Conservation (phyloP, 2,888 invertebrate species). For the Lasioglossum lativentre region DNA sequence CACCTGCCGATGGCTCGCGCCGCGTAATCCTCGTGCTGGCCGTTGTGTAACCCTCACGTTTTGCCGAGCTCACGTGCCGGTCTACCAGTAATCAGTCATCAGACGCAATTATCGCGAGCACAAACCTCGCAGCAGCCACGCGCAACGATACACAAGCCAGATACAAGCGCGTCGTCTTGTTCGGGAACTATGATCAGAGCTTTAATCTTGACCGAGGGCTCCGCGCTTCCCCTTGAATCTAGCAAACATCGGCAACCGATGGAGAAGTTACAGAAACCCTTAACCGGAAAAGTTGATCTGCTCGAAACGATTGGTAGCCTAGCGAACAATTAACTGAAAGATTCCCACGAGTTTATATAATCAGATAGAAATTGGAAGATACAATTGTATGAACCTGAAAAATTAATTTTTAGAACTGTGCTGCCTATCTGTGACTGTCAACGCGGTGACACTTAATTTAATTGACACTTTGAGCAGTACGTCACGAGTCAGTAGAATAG, state of each 20-base stretch:
- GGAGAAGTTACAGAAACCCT: not conserved
- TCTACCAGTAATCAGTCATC: constrained; percentile 53
- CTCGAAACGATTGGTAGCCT: no score
- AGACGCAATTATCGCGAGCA: constrained; percentile 37
- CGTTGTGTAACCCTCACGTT: constrained; percentile 72
- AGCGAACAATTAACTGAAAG: not conserved
- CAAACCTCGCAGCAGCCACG: constrained; percentile 14
- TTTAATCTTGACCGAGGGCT: constrained; percentile 3
- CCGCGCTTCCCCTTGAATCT: not conserved
- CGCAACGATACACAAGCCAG: constrained; percentile 16
- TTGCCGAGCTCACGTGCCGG: constrained; percentile 68
- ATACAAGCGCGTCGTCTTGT: constrained; percentile 17
- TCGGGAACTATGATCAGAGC: not conserved
- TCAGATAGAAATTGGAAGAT: no score
- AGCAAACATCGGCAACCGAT: not conserved
- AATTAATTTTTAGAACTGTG: no score
- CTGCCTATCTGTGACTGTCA: no score
- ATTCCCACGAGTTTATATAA: not conserved
- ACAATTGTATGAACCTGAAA: no score
- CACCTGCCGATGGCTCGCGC: constrained; percentile 30
- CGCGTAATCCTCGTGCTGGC: constrained; percentile 56
- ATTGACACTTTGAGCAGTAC: no score
- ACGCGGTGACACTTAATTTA: no score
- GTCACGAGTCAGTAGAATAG: not conserved
- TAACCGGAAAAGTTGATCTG: not conserved